Evolutionary conservation across 2,797 vertebrate genomes (phyloP).

Genomic region (Gouania willdenowi): DNA sequence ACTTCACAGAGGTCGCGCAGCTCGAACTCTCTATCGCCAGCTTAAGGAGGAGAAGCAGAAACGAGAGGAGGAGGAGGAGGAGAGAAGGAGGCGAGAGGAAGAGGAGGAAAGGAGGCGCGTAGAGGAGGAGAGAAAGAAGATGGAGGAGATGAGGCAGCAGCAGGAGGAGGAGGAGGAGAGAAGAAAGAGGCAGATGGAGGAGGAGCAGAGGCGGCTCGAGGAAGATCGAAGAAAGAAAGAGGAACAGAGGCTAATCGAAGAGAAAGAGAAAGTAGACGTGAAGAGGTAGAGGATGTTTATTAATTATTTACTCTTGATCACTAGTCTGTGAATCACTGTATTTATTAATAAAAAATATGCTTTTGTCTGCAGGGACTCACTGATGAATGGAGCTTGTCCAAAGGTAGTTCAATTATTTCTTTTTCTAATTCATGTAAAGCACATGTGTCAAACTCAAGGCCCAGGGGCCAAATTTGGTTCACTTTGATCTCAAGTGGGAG

Average conservation of each 20-base stretch:
- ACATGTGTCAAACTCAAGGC: no score
- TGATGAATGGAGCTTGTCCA: conserved; percentile 55
- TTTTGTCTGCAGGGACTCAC: conserved; percentile 47
- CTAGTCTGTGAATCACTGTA: neutral
- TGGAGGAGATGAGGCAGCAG: conserved; percentile 17
- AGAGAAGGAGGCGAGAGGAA: conserved; percentile 55
- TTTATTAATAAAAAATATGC: neutral
- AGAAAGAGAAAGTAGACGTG: conserved; percentile 44
- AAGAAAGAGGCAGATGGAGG: conserved; percentile 11
- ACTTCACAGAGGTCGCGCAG: conserved; percentile 79
- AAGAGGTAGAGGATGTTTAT: conserved; percentile 43
- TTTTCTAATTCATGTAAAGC: no score
- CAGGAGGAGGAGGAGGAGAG: conserved; percentile 55
- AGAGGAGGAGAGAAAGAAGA: conserved; percentile 51
- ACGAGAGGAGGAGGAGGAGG: conserved; percentile 64
- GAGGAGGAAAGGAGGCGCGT: conserved; percentile 69
- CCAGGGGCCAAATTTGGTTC: no score
- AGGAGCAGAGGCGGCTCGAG: conserved; percentile 30
- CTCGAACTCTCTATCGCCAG: conserved; percentile 72
- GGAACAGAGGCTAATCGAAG: conserved; percentile 32
- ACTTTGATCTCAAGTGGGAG: no score
- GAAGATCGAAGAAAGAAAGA: conserved; percentile 29
- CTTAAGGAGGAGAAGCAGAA: conserved; percentile 74
- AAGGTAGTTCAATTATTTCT: conserved; percentile 67
- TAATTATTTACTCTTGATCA: neutral